These are phyloP conservation scores for Digitonthophagus gazella DNA, from an alignment of 2,888 invertebrate species.

Conservation along the genomic window DNA sequence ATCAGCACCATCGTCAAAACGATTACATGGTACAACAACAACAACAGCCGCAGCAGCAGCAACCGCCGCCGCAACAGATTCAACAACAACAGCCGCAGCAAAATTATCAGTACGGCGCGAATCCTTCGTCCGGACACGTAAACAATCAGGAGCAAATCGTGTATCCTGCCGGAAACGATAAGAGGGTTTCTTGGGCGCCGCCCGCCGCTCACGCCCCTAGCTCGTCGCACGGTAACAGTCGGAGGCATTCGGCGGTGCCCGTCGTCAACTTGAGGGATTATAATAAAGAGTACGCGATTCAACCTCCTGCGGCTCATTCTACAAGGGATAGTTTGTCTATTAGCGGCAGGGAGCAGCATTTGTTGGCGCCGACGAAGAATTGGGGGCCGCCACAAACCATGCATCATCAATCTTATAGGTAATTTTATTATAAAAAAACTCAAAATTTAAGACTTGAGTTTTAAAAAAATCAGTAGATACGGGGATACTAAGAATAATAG, in stretches of 20 bases:
- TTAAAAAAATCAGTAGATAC: too few relatives aligned
- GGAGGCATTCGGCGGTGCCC: constrained; percentile 50
- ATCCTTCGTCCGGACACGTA: constrained; percentile 48
- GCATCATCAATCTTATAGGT: constrained; percentile 54
- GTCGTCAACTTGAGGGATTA: constrained; percentile 50
- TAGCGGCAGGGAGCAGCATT: constrained; percentile 58
- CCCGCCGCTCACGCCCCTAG: constrained; percentile 51
- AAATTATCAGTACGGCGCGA: constrained; percentile 51
- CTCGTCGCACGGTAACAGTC: constrained; percentile 43
- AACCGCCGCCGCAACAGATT: constrained; percentile 37
- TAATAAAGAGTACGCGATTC: constrained; percentile 53
- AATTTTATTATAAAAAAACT: constrained; percentile 30
- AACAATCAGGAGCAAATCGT: constrained; percentile 36
- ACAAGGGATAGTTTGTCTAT: constrained; percentile 51
- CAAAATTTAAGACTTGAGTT: too few relatives aligned
- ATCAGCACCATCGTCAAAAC: constrained; percentile 48
- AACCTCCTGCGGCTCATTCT: constrained; percentile 60
- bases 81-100: constrained; percentile 45
- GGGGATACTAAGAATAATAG: too few relatives aligned
- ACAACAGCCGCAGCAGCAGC: constrained; percentile 31
- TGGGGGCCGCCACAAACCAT: constrained; percentile 53
- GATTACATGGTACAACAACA: constrained; percentile 39
- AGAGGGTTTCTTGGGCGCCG: constrained; percentile 59
- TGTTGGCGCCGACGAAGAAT: constrained; percentile 54
- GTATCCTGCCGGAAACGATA: constrained; percentile 46